Evolutionary conservation across 2,113 vertebrate genomes (phyloP), one percentile per base, ranked within the genome.

Genomic region (Bagarius yarrelli): DNA sequence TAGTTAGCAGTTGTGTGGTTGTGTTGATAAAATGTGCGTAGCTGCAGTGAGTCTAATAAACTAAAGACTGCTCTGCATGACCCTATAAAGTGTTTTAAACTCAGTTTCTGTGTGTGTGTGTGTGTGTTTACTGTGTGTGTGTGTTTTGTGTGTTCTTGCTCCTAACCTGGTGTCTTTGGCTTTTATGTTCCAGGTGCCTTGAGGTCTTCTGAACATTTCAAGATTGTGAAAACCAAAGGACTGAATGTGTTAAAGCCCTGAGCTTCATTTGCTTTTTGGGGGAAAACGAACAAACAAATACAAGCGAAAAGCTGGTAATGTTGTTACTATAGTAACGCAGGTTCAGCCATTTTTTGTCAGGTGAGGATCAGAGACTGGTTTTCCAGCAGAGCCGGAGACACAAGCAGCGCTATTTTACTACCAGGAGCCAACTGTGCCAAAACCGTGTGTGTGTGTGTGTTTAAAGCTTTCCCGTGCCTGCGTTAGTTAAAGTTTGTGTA

Each of bases 131-230:
- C n/a, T 66, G 52, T 85, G 84, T 81, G 81, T 69, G 76, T 74
- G 50, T 59, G 53, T 16, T 36, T 59, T 76, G 77, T 74, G 57
- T 85, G 63, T 53, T 25, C 15, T 64, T 52, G 69, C 52, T 76
- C 36, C 64, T 83, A 83, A 83, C 80, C 56, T 50, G 63, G 57
- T 76, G 53, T 83, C 73, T 87, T 63, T 82, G 72, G 63, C 78
- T 70, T 80, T 81, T 89, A 77, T 85, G 64, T 88, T 86, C 1
- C 88, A 94, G 93, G 93, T 94, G 82, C 92, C 93, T 69, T 94
- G 93, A 94, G 90, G 90, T 88, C 87, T 91, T 91, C 90, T 90
- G 89, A 92, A 91, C 83, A 86, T 90, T 90, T 89, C 69, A 81
- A 88, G 83, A 80, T 84, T 78, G 79, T 67, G 18, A 18, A 76